Conservation (phyloP, 2,797 vertebrate species). For the Poeciliopsis presidionis region DNA sequence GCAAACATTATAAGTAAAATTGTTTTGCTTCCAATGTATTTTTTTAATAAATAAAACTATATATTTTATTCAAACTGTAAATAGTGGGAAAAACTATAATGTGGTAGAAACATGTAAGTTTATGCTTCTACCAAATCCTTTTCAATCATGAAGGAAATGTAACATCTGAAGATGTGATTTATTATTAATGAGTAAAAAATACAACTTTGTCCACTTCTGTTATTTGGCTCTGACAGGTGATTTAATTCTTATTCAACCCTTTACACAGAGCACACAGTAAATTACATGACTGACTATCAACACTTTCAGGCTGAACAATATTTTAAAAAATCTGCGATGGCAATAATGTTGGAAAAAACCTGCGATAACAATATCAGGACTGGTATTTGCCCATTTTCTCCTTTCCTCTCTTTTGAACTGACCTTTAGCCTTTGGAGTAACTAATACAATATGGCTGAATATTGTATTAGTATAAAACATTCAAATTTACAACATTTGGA, state of each 20-base stretch:
- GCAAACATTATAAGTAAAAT: too few species aligned
- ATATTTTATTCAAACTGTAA: background rate
- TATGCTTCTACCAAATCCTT: background rate
- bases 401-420: too few species aligned
- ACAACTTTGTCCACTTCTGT: background rate
- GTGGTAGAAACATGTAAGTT: background rate
- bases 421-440: too few species aligned
- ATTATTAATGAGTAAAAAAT: background rate
- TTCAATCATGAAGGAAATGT: background rate
- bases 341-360: too few species aligned
- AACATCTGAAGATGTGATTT: background rate
- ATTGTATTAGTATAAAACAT: background rate
- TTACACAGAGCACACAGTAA: background rate
- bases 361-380: too few species aligned
- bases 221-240: too few species aligned
- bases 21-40: too few species aligned
- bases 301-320: background rate
- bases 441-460: background rate
- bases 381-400: too few species aligned
- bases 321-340: too few species aligned
- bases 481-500: background rate
- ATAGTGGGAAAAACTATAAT: background rate
- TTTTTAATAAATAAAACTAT: too few species aligned
- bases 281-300: background rate
- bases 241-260: too few species aligned